These are phyloP conservation scores for Saiga tatarica DNA, from an alignment of 2,113 vertebrate species.

Conservation along the genomic window DNA sequence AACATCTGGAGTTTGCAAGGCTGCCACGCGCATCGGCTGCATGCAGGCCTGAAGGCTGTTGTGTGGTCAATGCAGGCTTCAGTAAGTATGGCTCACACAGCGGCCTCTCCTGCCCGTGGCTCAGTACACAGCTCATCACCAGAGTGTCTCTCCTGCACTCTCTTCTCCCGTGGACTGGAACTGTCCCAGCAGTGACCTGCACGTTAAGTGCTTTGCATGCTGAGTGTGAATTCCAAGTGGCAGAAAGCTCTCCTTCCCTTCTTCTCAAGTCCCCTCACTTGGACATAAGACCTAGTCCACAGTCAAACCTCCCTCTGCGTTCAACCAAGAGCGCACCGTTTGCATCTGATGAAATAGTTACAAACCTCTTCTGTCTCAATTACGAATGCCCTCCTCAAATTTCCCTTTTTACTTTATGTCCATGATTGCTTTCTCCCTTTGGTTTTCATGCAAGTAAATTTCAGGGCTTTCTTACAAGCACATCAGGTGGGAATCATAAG, in stretches of 20 bases:
- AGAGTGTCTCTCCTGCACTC: fast-evolving
- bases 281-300: fast-evolving
- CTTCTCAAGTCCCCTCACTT: fast-evolving
- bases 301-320: not conserved
- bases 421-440: not conserved
- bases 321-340: fast-evolving
- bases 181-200: fast-evolving
- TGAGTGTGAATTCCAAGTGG: not conserved
- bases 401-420: not conserved
- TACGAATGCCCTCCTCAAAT: not conserved
- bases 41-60: fast-evolving
- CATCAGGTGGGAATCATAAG: fast-evolving
- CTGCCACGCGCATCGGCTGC: fast-evolving
- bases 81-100: fast-evolving
- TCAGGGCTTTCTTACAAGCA: not conserved
- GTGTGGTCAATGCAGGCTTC: fast-evolving
- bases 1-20: no score
- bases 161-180: fast-evolving
- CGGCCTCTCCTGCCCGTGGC: fast-evolving
- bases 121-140: fast-evolving
- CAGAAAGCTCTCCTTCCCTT: no score
- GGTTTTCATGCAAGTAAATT: fast-evolving
- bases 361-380: fast-evolving
- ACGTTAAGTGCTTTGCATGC: not conserved
- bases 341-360: no score